Evolutionary conservation across 2,113 vertebrate species (phyloP), one percentile per base, ranked within the genome.

Genomic region (Oophaga pumilio): DNA sequence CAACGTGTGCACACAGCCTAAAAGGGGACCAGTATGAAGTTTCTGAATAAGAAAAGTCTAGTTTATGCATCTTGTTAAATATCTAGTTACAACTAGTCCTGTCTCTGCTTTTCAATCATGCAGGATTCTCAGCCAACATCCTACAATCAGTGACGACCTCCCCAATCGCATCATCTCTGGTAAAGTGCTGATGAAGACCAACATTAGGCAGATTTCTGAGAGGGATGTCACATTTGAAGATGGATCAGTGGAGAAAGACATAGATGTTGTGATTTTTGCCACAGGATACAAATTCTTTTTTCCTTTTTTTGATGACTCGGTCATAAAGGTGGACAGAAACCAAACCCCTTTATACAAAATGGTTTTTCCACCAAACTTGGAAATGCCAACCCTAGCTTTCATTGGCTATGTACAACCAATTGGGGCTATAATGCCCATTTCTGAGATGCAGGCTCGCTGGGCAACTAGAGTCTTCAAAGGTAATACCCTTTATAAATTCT

Each of bases 401-500:
- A 87, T 97, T 43, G 96, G 96, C 76, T 85, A 97, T 68, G 85
- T 98, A 73, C 94, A 91, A 84, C 64, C 93, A 0, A 22, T 91
- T 0, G 97, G 97, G 73, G 92, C 94, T 20, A 85, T 95, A 24
- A 91, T 96, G 91, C 94, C 97, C 0, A 28, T 93, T 11, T 88
- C 60, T 77, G 97, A 99, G 91, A 94, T 94, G 68, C 97, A 99
- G 91, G 95, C 95, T 0, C 93, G 94, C 50, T 98, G 97, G 97
- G 96, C 92, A 68, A 94, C 94, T 0, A 93, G 85, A 43, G 94
- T 97, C 76, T 95, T 99, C 76, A 91, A 94, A 90, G 97, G 97
- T 97, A 95, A 56, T 13, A 10, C 13, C 5, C 14, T 62, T 43
- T 22, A 24, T 22, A 14, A 66, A 28, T 17, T 9, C 9, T 56